Evolutionary conservation across 2,797 vertebrate species (phyloP).

Genomic region (Gadopsis marmoratus): DNA sequence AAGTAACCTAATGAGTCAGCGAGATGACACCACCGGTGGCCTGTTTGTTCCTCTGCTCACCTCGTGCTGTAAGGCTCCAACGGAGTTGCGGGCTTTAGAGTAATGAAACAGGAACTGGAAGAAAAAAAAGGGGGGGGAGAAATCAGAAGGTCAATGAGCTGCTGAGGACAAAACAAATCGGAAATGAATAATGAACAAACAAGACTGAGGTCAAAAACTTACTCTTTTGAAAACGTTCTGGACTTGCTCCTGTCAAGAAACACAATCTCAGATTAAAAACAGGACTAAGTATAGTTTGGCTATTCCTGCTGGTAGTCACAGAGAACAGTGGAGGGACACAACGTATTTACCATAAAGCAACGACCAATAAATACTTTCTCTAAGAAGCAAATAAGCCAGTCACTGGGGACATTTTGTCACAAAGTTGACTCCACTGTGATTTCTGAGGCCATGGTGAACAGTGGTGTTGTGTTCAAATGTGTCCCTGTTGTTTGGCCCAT

Average conservation of each 20-base stretch:
- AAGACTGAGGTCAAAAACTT: constrained; percentile 33
- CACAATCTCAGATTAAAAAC: constrained; percentile 4
- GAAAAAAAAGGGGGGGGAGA: neutral
- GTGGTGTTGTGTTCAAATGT: neutral
- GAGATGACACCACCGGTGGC: neutral
- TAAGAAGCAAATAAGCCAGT: neutral
- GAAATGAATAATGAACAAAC: neutral
- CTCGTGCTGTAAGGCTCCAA: constrained; percentile 76
- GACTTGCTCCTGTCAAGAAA: constrained; percentile 78
- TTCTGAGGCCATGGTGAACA: neutral
- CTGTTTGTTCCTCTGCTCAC: constrained; percentile 57
- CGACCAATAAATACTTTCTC: neutral
- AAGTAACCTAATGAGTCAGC: neutral
- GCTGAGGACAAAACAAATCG: neutral
- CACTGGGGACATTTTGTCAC: neutral
- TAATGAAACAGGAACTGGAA: constrained; percentile 88
- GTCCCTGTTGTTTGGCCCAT: neutral
- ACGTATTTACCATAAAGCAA: neutral
- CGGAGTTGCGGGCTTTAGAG: constrained; percentile 84
- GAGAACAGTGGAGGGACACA: neutral
- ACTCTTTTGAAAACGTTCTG: constrained; percentile 88
- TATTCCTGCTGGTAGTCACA: neutral
- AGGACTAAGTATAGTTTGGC: neutral
- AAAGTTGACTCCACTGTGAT: neutral
- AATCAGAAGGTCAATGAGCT: neutral